phyloP scores from a whole-genome alignment of 2,888 invertebrate species.

The Ophion ventricosus region DNA sequence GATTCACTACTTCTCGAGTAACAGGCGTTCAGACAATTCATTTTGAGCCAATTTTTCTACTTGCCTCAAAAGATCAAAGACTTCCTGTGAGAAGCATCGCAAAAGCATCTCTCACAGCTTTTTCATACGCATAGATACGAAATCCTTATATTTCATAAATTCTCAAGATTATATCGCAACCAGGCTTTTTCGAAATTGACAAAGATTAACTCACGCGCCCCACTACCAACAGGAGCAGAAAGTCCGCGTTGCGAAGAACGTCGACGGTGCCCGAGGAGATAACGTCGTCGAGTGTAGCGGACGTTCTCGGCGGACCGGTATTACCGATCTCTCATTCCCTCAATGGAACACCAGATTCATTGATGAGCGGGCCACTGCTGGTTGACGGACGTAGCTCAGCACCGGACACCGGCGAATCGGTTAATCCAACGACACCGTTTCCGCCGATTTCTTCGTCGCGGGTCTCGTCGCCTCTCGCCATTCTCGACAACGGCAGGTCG shows the following conservation, averaged over 20 bases:
- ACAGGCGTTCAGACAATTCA: no score
- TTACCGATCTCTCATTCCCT: slow-evolving; percentile 70
- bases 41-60: no score
- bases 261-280: slow-evolving; percentile 77
- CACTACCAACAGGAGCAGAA: slow-evolving; percentile 65
- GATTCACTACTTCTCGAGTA: no score
- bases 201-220: background rate
- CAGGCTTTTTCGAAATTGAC: no score
- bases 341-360: slow-evolving; percentile 76
- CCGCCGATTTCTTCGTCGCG: slow-evolving; percentile 69
- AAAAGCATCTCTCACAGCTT: no score
- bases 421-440: slow-evolving; percentile 73
- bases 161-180: no score
- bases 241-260: slow-evolving; percentile 73
- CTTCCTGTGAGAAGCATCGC: no score
- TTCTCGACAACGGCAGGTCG: background rate
- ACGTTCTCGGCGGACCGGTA: slow-evolving; percentile 69
- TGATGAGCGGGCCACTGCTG: slow-evolving; percentile 72
- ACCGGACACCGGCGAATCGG: slow-evolving; percentile 75
- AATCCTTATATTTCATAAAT: no score
- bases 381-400: slow-evolving; percentile 71
- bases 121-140: no score
- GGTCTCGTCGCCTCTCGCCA: slow-evolving; percentile 70
- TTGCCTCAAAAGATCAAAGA: no score
- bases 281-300: slow-evolving; percentile 59